Evolutionary conservation across 2,797 vertebrate genomes (phyloP).

Genomic region (Salmo trutta): DNA sequence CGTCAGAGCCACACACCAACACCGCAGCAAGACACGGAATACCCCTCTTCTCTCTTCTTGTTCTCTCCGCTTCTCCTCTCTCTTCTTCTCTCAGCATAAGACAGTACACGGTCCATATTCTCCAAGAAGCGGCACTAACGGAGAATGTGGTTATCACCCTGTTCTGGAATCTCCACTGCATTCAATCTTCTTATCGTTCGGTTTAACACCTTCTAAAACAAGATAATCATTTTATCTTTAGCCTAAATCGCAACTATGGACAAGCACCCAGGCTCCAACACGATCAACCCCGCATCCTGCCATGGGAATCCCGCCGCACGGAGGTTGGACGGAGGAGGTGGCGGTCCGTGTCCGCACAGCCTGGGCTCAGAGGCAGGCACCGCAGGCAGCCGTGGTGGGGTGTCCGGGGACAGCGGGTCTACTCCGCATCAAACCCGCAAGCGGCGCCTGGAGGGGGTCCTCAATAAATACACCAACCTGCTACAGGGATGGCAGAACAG

Average conservation of each 20-base stretch:
- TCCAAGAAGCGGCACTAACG: not conserved
- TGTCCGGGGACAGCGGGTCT: constrained; percentile 28
- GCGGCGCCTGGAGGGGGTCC: constrained; percentile 82
- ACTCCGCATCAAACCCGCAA: constrained; percentile 51
- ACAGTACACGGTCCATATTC: not conserved
- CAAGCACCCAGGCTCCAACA: constrained; percentile 42
- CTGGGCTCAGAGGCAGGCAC: constrained; percentile 35
- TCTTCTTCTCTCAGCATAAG: constrained; percentile 17
- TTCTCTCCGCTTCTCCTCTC: not conserved
- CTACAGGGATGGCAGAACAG: constrained; percentile 94
- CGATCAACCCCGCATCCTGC: constrained; percentile 54
- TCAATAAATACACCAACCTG: constrained; percentile 94
- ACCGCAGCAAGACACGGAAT: constrained; percentile 44
- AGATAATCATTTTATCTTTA: not conserved
- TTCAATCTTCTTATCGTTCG: not conserved
- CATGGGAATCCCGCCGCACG: constrained; percentile 49
- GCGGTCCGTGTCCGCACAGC: constrained; percentile 25
- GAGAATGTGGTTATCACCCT: not conserved
- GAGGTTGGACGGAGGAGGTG: constrained; percentile 47
- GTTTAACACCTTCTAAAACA: constrained; percentile 11
- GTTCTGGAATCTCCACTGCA: constrained; percentile 10
- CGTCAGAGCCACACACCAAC: constrained; percentile 46
- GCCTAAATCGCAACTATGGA: constrained; percentile 31
- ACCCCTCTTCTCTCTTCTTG: constrained; percentile 13
- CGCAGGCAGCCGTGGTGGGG: constrained; percentile 1